Evolutionary conservation across 2,797 vertebrate genomes (phyloP), one percentile per base, ranked within the genome.

Genomic region (Danio tinwini): DNA sequence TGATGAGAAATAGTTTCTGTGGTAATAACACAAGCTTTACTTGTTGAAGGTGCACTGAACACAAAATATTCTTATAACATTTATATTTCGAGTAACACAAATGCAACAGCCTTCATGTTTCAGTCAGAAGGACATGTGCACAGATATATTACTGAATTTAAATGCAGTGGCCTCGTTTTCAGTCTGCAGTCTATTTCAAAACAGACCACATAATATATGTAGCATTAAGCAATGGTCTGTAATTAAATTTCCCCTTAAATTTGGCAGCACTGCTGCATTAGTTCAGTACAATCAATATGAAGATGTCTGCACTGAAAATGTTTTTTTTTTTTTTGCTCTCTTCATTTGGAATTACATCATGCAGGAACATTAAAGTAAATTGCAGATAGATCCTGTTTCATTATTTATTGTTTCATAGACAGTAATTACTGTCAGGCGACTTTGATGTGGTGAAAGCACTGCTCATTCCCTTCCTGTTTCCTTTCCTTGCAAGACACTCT

Each of bases 391-490:
- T 72, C 59, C 42, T 70, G 37, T 58, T 76, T 71, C 40, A 75
- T 83, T 71, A 76, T 71, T 81, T 75, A 68, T 78, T 72, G 64
- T 76, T 72, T 76, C 65, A 73, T 62, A 79, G 82, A 79, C 78
- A 79, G 59, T 49, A 68, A 75, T 75, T 81, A 72, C 74, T 42
- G 42, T 76, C 44, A 40, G 44, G 56, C n/a, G 72, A 73, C 74
- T 74, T 63, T 65, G 70, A 83, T 67, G 77, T 59, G 80, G 75
- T 68, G 13, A 52, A 16, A 58, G 65, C 65, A 45, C 53, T 63
- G 59, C 65, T 47, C 49, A 59, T 76, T 71, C 19, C 61, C 68
- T 79, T 72, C 77, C 77, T 77, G 63, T 77, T 77, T 49, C 42
- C 37, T 16, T 68, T 77, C 53, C 53, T 19, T 5, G 69, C 47